phyloP scores from a whole-genome alignment of 2,113 vertebrate genomes.

The Neolamprologus modestus region DNA sequence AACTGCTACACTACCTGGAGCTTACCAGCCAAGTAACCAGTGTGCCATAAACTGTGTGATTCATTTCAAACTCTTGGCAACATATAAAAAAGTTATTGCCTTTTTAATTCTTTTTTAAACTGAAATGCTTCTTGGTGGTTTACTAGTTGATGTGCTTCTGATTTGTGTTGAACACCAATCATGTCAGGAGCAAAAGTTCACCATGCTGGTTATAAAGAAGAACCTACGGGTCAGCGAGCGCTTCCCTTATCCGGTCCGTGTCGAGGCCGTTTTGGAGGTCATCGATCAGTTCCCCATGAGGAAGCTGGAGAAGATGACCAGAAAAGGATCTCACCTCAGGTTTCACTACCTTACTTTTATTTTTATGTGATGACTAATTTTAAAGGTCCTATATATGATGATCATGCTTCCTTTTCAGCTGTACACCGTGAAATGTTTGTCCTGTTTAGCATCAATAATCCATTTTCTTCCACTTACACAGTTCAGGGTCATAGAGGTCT shows the following conservation, averaged over 20 bases:
- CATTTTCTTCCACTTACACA: neutral
- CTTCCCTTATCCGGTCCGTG: constrained; percentile 75
- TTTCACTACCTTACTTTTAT: neutral
- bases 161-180: neutral
- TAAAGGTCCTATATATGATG: neutral
- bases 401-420: neutral
- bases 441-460: neutral
- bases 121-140: neutral
- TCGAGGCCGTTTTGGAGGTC: constrained; percentile 70
- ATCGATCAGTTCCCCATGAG: constrained; percentile 74
- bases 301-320: constrained; percentile 71
- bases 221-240: constrained; percentile 67
- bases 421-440: neutral
- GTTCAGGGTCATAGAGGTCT: neutral
- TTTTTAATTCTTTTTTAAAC: neutral
- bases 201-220: constrained; percentile 75
- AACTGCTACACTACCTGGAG: constrained; percentile 68
- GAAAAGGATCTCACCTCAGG: constrained; percentile 61
- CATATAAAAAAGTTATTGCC: neutral
- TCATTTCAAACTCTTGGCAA: neutral
- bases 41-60: neutral
- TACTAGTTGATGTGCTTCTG: neutral
- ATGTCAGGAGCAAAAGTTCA: constrained; percentile 63
- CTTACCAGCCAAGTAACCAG: constrained; percentile 51
- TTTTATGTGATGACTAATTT: neutral